Percentiles rank a stretch among this genome's conserved stretches.
phyloP scores from a whole-genome alignment of 53 echinoderm and acorn worm genomes.

The Holothuria scabra region DNA sequence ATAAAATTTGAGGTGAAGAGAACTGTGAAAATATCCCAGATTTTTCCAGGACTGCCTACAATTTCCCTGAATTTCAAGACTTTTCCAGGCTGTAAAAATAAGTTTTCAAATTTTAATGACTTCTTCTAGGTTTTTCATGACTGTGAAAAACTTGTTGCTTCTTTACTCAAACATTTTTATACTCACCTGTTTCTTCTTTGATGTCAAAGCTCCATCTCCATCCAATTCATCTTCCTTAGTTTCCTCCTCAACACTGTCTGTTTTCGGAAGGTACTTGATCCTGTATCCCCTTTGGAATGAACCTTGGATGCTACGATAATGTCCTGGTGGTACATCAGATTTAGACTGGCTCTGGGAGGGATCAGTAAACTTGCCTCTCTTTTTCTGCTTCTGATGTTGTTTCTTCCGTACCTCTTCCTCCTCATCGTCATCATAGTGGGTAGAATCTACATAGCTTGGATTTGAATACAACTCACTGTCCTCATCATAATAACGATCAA shows the following conservation, averaged over 20 bases:
- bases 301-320: conserved; percentile 90
- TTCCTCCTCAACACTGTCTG: conserved; percentile 89
- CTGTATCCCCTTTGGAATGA: conserved; percentile 85
- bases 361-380: conserved; percentile 74
- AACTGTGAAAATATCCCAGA: no score
- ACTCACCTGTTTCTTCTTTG: conserved; percentile 90
- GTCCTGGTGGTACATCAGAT: conserved; percentile 87
- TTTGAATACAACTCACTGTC: conserved; percentile 71
- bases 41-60: no score
- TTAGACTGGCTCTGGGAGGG: conserved; percentile 56
- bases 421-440: conserved; percentile 62
- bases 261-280: conserved; percentile 94
- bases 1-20: no score
- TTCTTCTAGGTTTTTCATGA: no score
- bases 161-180: background rate
- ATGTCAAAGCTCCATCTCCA: conserved; percentile 86
- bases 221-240: conserved; percentile 84
- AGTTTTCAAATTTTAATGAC: no score
- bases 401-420: conserved; percentile 67
- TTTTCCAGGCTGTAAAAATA: no score
- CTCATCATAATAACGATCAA: conserved; percentile 72
- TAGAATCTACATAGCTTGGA: conserved; percentile 45
- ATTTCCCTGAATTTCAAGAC: no score
- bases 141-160: no score
- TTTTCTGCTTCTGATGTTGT: conserved; percentile 71